These are phyloP conservation scores for Ophraella communa DNA, from an alignment of 2,888 invertebrate species.

Conservation along the genomic window DNA sequence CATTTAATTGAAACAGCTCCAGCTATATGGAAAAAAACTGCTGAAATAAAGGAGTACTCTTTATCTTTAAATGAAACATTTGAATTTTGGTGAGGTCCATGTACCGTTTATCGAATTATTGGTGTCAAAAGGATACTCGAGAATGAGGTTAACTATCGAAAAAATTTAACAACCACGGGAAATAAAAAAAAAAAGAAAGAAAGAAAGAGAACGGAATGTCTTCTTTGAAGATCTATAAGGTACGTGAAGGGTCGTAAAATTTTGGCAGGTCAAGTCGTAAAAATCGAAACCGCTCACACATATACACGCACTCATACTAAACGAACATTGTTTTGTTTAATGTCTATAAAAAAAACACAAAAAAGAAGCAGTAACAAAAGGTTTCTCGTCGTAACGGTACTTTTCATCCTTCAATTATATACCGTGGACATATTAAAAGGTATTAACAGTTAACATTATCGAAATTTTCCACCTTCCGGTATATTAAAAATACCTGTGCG, in stretches of 20 bases:
- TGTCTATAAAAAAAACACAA: constrained; percentile 27
- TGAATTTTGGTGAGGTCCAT: too few species aligned
- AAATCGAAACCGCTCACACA: constrained; percentile 32
- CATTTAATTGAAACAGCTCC: too few species aligned
- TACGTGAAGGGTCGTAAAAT: constrained; percentile 37
- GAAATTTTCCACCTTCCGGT: too few species aligned
- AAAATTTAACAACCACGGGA: constrained; percentile 26
- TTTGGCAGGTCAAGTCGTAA: constrained; percentile 42
- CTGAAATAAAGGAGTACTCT: background rate
- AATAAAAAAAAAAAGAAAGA: constrained; percentile 23
- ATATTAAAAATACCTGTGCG: constrained; percentile 23
- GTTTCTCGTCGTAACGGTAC: background rate
- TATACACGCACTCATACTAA: constrained; percentile 13
- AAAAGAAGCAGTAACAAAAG: constrained; percentile 22
- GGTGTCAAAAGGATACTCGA: background rate
- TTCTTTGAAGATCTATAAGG: constrained; percentile 3
- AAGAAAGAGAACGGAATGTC: constrained; percentile 28
- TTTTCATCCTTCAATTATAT: constrained; percentile 1
- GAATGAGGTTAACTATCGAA: constrained; percentile 6
- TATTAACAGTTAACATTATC: background rate
- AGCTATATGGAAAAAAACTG: too few species aligned
- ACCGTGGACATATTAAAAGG: background rate
- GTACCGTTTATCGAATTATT: background rate
- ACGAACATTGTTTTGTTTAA: constrained; percentile 39
- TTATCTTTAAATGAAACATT: background rate